Evolutionary conservation across 1,140 invertebrate species (phyloP), one percentile per base, ranked within the genome.

Genomic region (Drosophila sp.): DNA sequence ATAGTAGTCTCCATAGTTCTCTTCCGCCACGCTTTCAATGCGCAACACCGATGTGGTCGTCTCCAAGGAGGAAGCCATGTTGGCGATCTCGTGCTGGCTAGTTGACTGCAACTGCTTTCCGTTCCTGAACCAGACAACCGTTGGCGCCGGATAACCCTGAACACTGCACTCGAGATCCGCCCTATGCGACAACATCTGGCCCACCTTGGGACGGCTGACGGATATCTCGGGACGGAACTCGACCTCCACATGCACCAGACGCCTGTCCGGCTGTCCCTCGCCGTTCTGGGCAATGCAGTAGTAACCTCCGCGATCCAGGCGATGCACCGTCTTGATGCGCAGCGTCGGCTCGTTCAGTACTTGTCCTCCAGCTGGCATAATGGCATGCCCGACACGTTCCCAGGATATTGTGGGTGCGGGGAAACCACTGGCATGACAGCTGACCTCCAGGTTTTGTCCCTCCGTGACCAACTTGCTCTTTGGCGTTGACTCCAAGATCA

Each of bases 261-360:
- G 92, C 56, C 94, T 92, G 13, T 95, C 94, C 14, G 95, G 96
- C 74, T 94, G 94, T 2, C 97, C 96, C 27, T 97, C 96, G 40
- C 94, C 95, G 91, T 98, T 98, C 89, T 97, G 95, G 34, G 97
- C 97, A 9, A 97, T 95, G 89, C 97, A 98, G 73, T 96, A 97
- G 90, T 97, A 98, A 0, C 95, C 96, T 4, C 97, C 97, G 51
- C 96, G 93, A 90, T 97, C 96, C 87, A 96, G 94, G 78, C 96
- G 96, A 13, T 93, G 93, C 36, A 95, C 94, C 0, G 91, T 27
- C 27, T 93, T 91, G 54, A 97, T 96, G 79, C 94, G 94, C 38
- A 97, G 91, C 29, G 94, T 93, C 69, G 96, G 96, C 1, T 96
- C 96, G 48, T 95, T 46, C n/a, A 94, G 94, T 69, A 95, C 94